phyloP scores from a whole-genome alignment of 2,113 vertebrate genomes.

The Oryzias celebensis region DNA sequence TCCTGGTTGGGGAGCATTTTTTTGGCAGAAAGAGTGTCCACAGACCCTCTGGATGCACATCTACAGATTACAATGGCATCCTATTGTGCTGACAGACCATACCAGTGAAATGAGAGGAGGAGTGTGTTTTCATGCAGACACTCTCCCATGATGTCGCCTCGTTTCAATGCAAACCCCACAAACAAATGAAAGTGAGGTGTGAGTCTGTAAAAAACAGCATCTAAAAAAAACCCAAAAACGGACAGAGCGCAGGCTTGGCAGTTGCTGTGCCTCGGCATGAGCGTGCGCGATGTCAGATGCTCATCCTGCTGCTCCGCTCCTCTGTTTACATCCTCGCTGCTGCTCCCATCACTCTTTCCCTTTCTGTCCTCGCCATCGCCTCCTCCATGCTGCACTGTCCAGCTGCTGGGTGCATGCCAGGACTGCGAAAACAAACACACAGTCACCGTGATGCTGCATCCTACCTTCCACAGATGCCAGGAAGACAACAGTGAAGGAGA shows the following conservation, averaged over 20 bases:
- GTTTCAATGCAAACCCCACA: conserved; percentile 49
- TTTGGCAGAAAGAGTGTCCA: not conserved
- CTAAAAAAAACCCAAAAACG: conserved; percentile 1
- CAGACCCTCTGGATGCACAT: conserved; percentile 26
- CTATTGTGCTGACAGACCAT: conserved; percentile 47
- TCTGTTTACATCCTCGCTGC: conserved; percentile 71
- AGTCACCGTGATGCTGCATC: conserved; percentile 48
- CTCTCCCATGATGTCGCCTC: conserved; percentile 44
- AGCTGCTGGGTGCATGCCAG: conserved; percentile 62
- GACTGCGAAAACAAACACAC: conserved; percentile 29
- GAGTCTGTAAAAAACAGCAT: conserved; percentile 48
- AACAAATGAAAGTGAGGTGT: conserved; percentile 65
- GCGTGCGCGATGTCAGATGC: conserved; percentile 43
- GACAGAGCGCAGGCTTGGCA: conserved; percentile 35
- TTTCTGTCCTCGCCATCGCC: conserved; percentile 65
- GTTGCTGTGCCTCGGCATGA: conserved; percentile 30
- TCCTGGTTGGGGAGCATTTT: not conserved
- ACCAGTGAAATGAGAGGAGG: conserved; percentile 48
- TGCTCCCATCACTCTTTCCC: conserved; percentile 44
- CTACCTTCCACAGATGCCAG: conserved; percentile 80
- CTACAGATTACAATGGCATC: conserved; percentile 61
- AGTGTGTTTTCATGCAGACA: conserved; percentile 46
- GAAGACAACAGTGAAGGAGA: conserved; percentile 72
- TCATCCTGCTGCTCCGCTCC: conserved; percentile 41
- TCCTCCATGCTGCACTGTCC: conserved; percentile 49